Evolutionary conservation across 2,113 vertebrate species (phyloP).

Genomic region (Dasypus novemcinctus): DNA sequence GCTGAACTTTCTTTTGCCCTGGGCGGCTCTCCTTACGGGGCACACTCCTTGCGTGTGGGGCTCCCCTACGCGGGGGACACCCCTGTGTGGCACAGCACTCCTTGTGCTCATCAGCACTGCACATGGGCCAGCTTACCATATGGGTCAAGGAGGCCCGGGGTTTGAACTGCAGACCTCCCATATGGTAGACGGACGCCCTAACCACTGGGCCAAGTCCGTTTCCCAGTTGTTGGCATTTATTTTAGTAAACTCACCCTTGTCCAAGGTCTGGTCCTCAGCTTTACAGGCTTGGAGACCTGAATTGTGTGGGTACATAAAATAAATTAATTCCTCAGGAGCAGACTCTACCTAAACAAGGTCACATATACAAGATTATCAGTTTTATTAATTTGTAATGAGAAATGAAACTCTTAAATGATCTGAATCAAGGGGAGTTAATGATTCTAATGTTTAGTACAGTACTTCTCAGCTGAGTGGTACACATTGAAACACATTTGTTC

Average conservation of each 20-base stretch:
- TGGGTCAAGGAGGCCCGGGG: too few relatives aligned
- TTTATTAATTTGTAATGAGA: constrained; percentile 13
- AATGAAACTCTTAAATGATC: background rate
- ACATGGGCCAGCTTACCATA: too few relatives aligned
- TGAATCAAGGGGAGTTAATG: background rate
- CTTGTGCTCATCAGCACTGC: too few relatives aligned
- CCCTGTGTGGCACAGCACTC: too few relatives aligned
- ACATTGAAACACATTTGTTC: background rate
- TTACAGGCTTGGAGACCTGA: background rate
- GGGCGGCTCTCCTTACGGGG: too few relatives aligned
- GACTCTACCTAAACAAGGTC: background rate
- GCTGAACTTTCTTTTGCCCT: too few relatives aligned
- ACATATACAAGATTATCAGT: background rate
- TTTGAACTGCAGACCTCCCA: too few relatives aligned
- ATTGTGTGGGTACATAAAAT: background rate
- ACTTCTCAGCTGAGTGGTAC: background rate
- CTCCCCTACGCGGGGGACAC: too few relatives aligned
- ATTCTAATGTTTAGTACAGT: background rate
- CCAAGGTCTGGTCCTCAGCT: background rate
- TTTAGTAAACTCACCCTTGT: background rate
- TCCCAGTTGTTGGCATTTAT: background rate
- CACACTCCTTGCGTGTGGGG: too few relatives aligned
- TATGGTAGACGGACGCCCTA: too few relatives aligned
- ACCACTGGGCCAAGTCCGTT: too few relatives aligned
- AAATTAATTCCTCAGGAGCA: background rate